These are phyloP conservation scores for Drymodes brunneopygia DNA, from an alignment of 2,113 vertebrate species.

Conservation along the genomic window DNA sequence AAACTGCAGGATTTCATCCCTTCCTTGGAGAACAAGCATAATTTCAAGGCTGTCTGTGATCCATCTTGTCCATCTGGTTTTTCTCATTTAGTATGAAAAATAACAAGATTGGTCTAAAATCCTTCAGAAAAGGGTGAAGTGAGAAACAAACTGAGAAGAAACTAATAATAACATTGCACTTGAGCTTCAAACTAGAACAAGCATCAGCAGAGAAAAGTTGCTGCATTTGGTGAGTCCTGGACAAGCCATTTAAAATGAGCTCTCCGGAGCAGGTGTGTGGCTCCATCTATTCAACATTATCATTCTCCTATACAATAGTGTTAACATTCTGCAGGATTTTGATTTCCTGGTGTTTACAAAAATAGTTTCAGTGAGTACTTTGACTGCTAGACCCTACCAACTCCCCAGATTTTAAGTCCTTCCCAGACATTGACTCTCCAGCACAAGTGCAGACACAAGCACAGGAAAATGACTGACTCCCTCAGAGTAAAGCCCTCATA, in stretches of 20 bases:
- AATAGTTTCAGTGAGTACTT: not conserved
- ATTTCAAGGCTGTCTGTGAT: not conserved
- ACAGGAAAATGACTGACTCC: not conserved
- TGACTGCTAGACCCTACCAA: not conserved
- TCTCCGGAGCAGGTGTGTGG: not conserved
- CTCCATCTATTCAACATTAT: not conserved
- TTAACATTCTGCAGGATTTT: not conserved
- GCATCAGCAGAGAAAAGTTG: not conserved
- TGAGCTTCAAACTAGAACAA: not conserved
- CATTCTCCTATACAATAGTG: not conserved
- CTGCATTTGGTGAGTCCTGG: not conserved
- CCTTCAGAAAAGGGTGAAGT: not conserved
- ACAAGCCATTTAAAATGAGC: not conserved
- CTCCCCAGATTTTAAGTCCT: not conserved
- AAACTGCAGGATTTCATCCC: not conserved
- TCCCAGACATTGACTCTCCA: not conserved
- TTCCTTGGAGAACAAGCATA: not conserved
- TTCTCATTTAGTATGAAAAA: not conserved
- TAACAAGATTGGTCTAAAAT: not conserved
- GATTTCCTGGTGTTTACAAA: not conserved
- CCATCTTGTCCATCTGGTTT: not conserved
- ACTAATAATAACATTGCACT: not conserved
- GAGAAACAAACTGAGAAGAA: not conserved
- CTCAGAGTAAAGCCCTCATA: not conserved
- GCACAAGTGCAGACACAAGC: not conserved